phyloP scores from a whole-genome alignment of 2,888 invertebrate genomes.

The Eubasilissa splendida region DNA sequence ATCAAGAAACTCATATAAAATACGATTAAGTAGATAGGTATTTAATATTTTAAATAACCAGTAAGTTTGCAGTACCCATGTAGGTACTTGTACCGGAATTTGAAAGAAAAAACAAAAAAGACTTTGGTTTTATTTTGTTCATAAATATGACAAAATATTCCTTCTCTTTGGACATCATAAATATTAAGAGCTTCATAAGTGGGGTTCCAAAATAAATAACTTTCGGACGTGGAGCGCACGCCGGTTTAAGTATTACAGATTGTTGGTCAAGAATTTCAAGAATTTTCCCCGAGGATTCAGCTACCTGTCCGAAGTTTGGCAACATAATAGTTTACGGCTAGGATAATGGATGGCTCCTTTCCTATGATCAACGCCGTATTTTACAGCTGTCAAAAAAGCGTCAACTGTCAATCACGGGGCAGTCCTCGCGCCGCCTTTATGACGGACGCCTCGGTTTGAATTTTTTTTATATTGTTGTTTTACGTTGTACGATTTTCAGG shows the following conservation, averaged over 20 bases:
- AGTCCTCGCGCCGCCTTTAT: constrained; percentile 33
- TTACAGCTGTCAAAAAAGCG: constrained; percentile 55
- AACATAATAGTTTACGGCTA: constrained; percentile 44
- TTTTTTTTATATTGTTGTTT: constrained; percentile 14
- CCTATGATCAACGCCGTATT: constrained; percentile 46
- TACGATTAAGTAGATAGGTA: too few species aligned
- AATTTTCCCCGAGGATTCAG: constrained; percentile 31
- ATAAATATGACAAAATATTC: too few species aligned
- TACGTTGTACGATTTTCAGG: neutral
- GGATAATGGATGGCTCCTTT: constrained; percentile 40
- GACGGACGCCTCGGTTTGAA: constrained; percentile 35
- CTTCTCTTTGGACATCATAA: neutral
- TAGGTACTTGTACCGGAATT: too few species aligned
- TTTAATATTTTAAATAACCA: too few species aligned
- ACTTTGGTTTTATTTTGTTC: too few species aligned
- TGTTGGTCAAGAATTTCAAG: constrained; percentile 39
- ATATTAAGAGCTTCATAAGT: constrained; percentile 17
- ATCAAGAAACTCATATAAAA: too few species aligned
- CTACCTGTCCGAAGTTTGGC: constrained; percentile 43
- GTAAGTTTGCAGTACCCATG: too few species aligned
- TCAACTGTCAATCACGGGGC: constrained; percentile 55
- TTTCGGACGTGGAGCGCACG: constrained; percentile 6
- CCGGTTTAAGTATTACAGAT: neutral
- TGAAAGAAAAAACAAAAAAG: too few species aligned
- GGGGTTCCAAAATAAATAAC: constrained; percentile 35